These are phyloP conservation scores for Macaria notata DNA, from an alignment of 2,888 invertebrate genomes.

Conservation along the genomic window DNA sequence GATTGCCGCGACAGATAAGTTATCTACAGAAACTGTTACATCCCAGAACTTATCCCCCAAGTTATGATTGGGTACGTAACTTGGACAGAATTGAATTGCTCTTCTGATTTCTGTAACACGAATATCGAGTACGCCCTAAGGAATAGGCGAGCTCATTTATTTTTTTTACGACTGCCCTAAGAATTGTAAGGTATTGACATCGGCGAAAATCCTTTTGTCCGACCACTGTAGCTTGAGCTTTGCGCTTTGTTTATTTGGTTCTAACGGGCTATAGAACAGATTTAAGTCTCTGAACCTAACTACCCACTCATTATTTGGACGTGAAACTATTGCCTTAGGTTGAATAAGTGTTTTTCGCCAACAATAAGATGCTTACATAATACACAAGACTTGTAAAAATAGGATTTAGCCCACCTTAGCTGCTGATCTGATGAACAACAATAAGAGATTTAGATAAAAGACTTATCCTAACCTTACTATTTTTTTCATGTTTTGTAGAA, in stretches of 20 bases:
- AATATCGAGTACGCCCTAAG: constrained; percentile 29
- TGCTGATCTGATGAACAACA: too few species aligned
- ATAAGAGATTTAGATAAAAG: too few species aligned
- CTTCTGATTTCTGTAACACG: constrained; percentile 29
- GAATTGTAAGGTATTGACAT: constrained; percentile 22
- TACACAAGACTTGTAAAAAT: too few species aligned
- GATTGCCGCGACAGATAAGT: constrained; percentile 21
- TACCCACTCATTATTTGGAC: neutral
- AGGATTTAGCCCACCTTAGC: too few species aligned
- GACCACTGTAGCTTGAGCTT: constrained; percentile 14
- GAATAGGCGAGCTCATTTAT: constrained; percentile 27
- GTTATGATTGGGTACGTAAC: constrained; percentile 36
- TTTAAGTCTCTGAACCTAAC: neutral
- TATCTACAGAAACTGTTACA: constrained; percentile 20
- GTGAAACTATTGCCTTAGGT: too few species aligned
- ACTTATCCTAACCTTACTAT: too few species aligned
- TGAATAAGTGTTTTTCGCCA: too few species aligned
- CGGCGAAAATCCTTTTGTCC: constrained; percentile 18
- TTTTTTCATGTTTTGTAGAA: too few species aligned
- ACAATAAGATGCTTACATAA: too few species aligned
- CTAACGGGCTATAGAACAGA: constrained; percentile 4
- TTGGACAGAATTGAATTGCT: constrained; percentile 32
- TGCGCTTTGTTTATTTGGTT: constrained; percentile 13
- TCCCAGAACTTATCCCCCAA: constrained; percentile 24
- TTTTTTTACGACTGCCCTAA: constrained; percentile 31